Evolutionary conservation across 1,140 invertebrate genomes (phyloP).

Genomic region (Cyphomyrmex costatus): DNA sequence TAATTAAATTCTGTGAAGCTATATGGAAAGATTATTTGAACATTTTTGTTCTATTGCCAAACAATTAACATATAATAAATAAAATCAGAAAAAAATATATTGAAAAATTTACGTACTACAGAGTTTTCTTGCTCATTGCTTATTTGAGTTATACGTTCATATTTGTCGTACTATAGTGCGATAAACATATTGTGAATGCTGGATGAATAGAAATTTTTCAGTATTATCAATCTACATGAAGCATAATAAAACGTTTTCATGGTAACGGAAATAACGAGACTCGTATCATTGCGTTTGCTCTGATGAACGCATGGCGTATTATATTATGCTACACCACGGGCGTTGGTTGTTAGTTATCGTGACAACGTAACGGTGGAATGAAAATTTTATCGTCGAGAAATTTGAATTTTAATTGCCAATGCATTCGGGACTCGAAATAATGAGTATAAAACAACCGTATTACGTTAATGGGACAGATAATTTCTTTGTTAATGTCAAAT

Average conservation of each 20-base stretch:
- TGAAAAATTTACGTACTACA: background rate
- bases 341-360: background rate
- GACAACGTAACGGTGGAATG: background rate
- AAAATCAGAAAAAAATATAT: background rate
- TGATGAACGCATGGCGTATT: conserved; percentile 22
- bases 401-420: conserved; percentile 10
- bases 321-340: background rate
- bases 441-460: background rate
- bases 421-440: conserved; percentile 7
- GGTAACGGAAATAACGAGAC: conserved; percentile 20
- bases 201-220: conserved; percentile 6
- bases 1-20: conserved; percentile 1
- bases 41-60: background rate
- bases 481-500: conserved; percentile 3
- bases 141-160: background rate
- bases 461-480: background rate
- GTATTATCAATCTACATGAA: conserved; percentile 9
- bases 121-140: background rate
- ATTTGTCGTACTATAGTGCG: background rate
- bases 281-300: background rate
- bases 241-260: conserved; percentile 29
- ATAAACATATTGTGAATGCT: background rate
- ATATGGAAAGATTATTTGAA: background rate
- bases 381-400: conserved; percentile 12
- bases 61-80: background rate